Percentiles rank a stretch among this genome's conserved stretches.
phyloP scores from a whole-genome alignment of 2,113 vertebrate genomes.

The human region DNA sequence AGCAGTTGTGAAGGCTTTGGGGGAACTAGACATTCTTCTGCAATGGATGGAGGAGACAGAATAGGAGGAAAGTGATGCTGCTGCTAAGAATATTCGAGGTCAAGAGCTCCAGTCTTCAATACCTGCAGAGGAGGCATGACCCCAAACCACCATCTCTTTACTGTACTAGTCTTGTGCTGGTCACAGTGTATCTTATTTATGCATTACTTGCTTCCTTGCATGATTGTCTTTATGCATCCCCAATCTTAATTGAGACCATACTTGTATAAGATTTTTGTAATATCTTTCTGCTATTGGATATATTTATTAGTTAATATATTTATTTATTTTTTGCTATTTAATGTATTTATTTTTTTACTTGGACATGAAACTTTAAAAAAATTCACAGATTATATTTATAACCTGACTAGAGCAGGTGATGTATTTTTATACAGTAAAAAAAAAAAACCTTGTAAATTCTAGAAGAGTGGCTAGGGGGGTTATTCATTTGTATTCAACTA shows the following conservation, averaged over 20 bases:
- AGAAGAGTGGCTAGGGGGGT: background rate
- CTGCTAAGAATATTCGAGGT: background rate
- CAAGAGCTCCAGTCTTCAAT: background rate
- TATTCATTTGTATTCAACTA: background rate
- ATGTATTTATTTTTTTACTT: conserved; percentile 70
- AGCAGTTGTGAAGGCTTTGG: conserved; percentile 87
- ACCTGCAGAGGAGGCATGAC: background rate
- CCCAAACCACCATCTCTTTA: background rate
- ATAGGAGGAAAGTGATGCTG: background rate
- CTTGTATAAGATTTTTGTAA: conserved; percentile 29
- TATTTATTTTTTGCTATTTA: conserved; percentile 69
- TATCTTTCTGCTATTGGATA: background rate
- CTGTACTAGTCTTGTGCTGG: background rate
- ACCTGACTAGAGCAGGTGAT: background rate
- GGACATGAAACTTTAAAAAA: background rate
- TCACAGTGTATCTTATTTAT: conserved; percentile 17
- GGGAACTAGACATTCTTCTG: conserved; percentile 89
- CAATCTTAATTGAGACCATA: background rate
- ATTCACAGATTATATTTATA: conserved; percentile 28
- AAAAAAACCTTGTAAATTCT: background rate
- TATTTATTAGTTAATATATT: conserved; percentile 65
- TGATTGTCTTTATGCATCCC: background rate
- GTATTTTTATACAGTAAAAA: background rate
- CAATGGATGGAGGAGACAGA: conserved; percentile 85
- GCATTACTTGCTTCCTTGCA: conserved; percentile 9